Percentiles rank a stretch among this genome's conserved stretches.
phyloP scores from a whole-genome alignment of 2,888 invertebrate genomes.

The Uloborus plumipes region DNA sequence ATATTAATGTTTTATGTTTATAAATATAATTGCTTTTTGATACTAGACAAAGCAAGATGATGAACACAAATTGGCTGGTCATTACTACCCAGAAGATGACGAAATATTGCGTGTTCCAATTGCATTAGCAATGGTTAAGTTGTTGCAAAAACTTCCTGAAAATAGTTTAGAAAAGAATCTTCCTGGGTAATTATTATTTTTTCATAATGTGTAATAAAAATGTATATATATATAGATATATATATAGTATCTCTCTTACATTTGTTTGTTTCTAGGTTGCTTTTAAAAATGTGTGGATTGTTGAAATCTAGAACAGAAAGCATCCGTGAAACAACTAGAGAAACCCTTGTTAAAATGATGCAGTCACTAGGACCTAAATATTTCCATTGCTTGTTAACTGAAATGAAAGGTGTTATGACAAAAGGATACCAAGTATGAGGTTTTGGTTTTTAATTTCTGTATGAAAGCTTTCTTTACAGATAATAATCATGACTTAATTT shows the following conservation, averaged over 20 bases:
- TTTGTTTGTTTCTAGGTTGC: slow-evolving; percentile 76
- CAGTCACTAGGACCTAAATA: slow-evolving; percentile 85
- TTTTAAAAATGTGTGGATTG: slow-evolving; percentile 85
- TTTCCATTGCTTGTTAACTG: slow-evolving; percentile 82
- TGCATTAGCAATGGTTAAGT: slow-evolving; percentile 90
- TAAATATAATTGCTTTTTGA: not conserved
- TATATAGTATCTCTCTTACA: not conserved
- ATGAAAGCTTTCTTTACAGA: not conserved
- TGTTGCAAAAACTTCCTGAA: slow-evolving; percentile 87
- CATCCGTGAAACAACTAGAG: slow-evolving; percentile 86
- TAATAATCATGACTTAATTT: not conserved
- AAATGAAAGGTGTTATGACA: slow-evolving; percentile 84
- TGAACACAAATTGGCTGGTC: slow-evolving; percentile 75
- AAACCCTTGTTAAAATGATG: slow-evolving; percentile 94
- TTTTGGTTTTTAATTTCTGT: not conserved
- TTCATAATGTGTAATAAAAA: not conserved
- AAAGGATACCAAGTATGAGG: slow-evolving; percentile 85
- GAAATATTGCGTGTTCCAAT: slow-evolving; percentile 92
- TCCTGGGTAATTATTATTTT: slow-evolving; percentile 78
- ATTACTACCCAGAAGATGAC: slow-evolving; percentile 75
- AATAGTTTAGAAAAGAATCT: slow-evolving; percentile 82
- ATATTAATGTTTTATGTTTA: too few species aligned
- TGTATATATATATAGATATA: too few species aligned
- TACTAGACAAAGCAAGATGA: slow-evolving; percentile 71
- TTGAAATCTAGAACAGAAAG: slow-evolving; percentile 89